Percentiles rank a stretch among this genome's conserved stretches.
These are phyloP conservation scores for Enteromius argenteus DNA, from an alignment of 2,797 vertebrate genomes.

Conservation along the genomic window DNA sequence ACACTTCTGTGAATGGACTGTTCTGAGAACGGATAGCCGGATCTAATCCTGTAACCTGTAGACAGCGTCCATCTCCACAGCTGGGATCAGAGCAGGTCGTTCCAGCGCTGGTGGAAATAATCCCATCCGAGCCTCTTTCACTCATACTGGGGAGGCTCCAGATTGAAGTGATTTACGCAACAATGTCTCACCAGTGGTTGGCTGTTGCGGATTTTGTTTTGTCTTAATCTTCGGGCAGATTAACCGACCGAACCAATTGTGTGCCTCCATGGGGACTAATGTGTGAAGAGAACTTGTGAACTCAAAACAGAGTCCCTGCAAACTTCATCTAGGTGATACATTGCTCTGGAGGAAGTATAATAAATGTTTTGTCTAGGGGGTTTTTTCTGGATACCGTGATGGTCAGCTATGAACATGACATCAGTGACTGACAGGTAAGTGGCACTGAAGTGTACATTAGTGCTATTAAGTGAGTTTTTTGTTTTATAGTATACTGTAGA, in stretches of 20 bases:
- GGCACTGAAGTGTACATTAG: background rate
- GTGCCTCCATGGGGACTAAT: slow-evolving; percentile 1
- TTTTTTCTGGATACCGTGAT: background rate
- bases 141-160: slow-evolving; percentile 23
- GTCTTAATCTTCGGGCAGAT: slow-evolving; percentile 59
- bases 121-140: slow-evolving; percentile 49
- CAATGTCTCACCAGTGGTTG: slow-evolving; percentile 42
- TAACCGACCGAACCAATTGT: slow-evolving; percentile 49
- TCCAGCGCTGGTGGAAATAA: slow-evolving; percentile 40
- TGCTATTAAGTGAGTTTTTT: background rate
- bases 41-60: background rate
- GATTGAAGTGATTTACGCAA: slow-evolving; percentile 57
- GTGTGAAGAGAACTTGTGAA: slow-evolving; percentile 20
- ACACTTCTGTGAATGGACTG: background rate
- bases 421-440: slow-evolving; percentile 13
- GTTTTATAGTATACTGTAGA: background rate
- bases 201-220: slow-evolving; percentile 51
- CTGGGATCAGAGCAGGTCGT: slow-evolving; percentile 17
- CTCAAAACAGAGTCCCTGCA: slow-evolving; percentile 12
- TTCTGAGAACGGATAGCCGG: background rate
- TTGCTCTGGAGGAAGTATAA: background rate
- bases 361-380: background rate
- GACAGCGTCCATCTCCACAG: background rate
- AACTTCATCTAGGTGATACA: background rate
- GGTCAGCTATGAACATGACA: background rate